phyloP scores from a whole-genome alignment of 2,888 invertebrate genomes.

The Caenorhabditis macrosperma region DNA sequence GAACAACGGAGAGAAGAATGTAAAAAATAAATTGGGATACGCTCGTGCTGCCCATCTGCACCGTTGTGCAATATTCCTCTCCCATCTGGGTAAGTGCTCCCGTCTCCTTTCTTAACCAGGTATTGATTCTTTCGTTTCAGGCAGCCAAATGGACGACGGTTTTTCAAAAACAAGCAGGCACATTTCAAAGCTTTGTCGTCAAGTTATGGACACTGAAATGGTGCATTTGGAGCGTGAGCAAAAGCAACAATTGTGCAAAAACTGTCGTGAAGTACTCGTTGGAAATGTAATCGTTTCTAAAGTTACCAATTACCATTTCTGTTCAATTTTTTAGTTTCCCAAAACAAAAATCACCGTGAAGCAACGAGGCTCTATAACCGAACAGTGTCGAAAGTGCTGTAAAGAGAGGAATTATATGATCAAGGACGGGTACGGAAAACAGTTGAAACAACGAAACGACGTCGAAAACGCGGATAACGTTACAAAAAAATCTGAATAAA shows the following conservation, averaged over 20 bases:
- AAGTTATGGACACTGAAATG: slow-evolving; percentile 67
- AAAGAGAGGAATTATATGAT: slow-evolving; percentile 56
- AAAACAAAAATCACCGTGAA: slow-evolving; percentile 34
- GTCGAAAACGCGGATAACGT: background rate
- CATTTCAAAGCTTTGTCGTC: slow-evolving; percentile 64
- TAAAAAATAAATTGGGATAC: slow-evolving; percentile 46
- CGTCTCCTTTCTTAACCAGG: background rate
- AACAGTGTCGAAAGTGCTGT: slow-evolving; percentile 51
- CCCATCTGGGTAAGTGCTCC: slow-evolving; percentile 44
- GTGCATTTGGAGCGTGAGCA: slow-evolving; percentile 65
- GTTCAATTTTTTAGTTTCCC: slow-evolving; percentile 33
- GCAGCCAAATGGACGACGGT: slow-evolving; percentile 62
- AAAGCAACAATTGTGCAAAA: slow-evolving; percentile 68
- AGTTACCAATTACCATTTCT: too few species aligned
- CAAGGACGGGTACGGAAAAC: slow-evolving; percentile 46
- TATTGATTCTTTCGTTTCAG: slow-evolving; percentile 17
- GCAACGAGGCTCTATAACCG: slow-evolving; percentile 38
- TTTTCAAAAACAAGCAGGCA: slow-evolving; percentile 66
- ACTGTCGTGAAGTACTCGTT: slow-evolving; percentile 68
- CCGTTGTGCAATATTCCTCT: slow-evolving; percentile 44
- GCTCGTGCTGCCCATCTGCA: slow-evolving; percentile 48
- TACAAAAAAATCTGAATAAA: background rate
- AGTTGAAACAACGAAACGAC: slow-evolving; percentile 28
- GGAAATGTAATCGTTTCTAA: slow-evolving; percentile 60
- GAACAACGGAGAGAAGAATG: slow-evolving; percentile 27